Evolutionary conservation across 2,113 vertebrate genomes (phyloP).

Genomic region (Setophaga petechia): DNA sequence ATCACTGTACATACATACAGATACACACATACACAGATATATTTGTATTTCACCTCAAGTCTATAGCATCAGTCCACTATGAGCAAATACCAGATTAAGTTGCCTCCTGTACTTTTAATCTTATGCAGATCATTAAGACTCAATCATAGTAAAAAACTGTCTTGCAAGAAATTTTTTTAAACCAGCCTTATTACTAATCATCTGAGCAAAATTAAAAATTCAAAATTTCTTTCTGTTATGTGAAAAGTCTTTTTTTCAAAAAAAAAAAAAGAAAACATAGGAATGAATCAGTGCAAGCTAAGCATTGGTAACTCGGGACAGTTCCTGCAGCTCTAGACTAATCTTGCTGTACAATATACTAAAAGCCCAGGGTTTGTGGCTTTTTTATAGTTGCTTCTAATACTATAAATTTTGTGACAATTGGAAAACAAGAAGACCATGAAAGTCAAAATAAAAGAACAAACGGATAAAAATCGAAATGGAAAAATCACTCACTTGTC

Average conservation of each 20-base stretch:
- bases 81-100: not conserved
- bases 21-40: not conserved
- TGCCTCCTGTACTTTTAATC: not conserved
- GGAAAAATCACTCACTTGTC: slow-evolving; percentile 41
- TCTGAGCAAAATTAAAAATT: not conserved
- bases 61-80: not conserved
- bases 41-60: not conserved
- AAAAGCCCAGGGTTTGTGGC: not conserved
- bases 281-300: not conserved
- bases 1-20: not conserved
- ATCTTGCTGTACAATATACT: not conserved
- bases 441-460: slow-evolving; percentile 6
- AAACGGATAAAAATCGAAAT: slow-evolving; percentile 1
- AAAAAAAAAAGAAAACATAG: not conserved
- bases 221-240: not conserved
- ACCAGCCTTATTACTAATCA: not conserved
- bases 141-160: not conserved
- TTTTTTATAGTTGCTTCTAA: not conserved
- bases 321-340: not conserved
- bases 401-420: not conserved
- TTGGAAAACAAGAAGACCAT: not conserved
- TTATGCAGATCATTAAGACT: not conserved
- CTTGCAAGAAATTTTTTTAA: not conserved
- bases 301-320: not conserved
- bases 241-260: not conserved